Conservation (phyloP, 2,888 invertebrate species). For the Drosophila setosimentum region DNA sequence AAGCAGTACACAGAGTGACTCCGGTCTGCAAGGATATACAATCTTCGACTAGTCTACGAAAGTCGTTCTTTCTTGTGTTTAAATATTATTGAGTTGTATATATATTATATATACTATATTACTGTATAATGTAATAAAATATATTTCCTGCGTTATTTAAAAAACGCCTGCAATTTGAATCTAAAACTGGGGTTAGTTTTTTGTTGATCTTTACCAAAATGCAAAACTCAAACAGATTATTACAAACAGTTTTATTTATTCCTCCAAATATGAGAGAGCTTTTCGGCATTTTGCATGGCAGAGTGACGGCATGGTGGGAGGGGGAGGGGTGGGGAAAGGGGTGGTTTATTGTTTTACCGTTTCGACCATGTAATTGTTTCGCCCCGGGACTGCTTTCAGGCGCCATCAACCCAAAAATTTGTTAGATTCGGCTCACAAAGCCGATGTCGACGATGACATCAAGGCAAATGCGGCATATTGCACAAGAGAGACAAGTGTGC, state of each 20-base stretch:
- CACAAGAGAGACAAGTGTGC: not conserved
- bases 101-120: not conserved
- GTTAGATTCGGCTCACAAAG: conserved; percentile 60
- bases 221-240: conserved; percentile 15
- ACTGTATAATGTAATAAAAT: not conserved
- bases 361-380: conserved; percentile 21
- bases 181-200: not conserved
- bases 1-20: not conserved
- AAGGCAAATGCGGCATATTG: conserved; percentile 33
- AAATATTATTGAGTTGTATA: not conserved
- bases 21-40: too few relatives aligned
- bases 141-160: not conserved
- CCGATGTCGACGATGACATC: conserved; percentile 25
- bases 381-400: conserved; percentile 41
- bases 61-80: accelerated
- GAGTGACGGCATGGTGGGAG: not conserved
- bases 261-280: conserved; percentile 19
- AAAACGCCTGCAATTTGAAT: not conserved
- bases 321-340: not conserved
- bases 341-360: conserved; percentile 51
- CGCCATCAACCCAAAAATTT: conserved; percentile 56
- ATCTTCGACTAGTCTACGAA: not conserved
- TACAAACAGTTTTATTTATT: not conserved
- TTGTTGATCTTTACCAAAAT: not conserved
- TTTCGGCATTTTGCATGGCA: conserved; percentile 45